Evolutionary conservation across 2,113 vertebrate species (phyloP), one percentile per base, ranked within the genome.

Genomic region (Clupea harengus): DNA sequence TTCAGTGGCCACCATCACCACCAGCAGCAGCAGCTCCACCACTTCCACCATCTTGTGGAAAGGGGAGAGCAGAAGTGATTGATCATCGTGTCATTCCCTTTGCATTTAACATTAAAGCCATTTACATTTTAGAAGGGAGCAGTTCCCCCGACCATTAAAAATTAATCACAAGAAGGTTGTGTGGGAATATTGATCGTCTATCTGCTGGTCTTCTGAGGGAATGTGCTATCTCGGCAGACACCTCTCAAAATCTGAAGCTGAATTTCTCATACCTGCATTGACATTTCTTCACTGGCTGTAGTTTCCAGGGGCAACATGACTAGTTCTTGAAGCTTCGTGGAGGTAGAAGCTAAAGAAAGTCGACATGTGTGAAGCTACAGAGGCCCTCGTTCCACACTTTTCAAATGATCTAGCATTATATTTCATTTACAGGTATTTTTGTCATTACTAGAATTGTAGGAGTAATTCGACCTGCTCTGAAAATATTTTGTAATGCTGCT

Each of bases 61-160:
- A 88, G 83, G 83, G 85, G 75, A 20, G 82, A 85, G 90, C 89
- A 84, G 82, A 2, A 49, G 81, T 85, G 86, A 90, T 89, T 91
- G 88, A 94, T 94, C 91, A 91, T 89, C 87, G 90, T 91, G 89
- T 92, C 93, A 93, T 82, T 85, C 83, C 86, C 85, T 86, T 83
- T 83, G 82, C 85, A 91, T 93, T 90, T 90, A 91, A 91, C 89
- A 93, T 93, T 91, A 91, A 89, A 93, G 84, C 88, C 15, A 92
- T 93, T 93, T 94, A 90, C 90, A 92, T 94, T 92, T 91, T 88
- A 89, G 88, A 93, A 89, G 86, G 87, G 88, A 90, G 83, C 83
- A 80, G 91, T 88, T 92, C 88, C 88, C 88, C 92, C 87, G 85
- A 80, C 87, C 89, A 90, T 94, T 93, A 93, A 93, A 92, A 91